Base-by-base conservation (phyloP, 2,113 vertebrate species). In the human (Homo sapiens) region DNA sequence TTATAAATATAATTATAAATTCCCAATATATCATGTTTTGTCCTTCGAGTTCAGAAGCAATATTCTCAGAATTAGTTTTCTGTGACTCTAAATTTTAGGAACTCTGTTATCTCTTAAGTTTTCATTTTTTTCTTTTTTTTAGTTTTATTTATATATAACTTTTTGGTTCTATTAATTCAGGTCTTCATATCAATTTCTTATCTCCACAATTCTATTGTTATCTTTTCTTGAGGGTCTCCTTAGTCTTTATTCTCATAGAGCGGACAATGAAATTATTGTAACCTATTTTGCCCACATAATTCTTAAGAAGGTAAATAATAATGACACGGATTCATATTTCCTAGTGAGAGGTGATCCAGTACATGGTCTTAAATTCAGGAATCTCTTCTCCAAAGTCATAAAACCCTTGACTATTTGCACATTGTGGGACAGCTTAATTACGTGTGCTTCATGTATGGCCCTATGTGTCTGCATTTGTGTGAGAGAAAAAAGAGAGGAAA, bases 381-480 rank as follows among this genome's bases (percentile, higher is more conserved):
- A 86, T 4, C 8, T 43, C 9, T 86, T 89, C 22, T 57, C 25
- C 40, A 81, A 68, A 84, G 25, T 82, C 50, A 79, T 72, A 82
- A 61, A 61, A 78, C 23, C 23, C 70, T 43, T 52, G n/a, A 61
- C 6, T 61, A 11, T 52, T 66, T 27, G n/a, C 45, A 82, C 4
- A 78, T 13, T 64, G 25, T 13, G 38, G n/a, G 6, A 22, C 2
- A 76, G 23, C 1, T 78, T 9, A 70, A 72, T 50, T 11, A 7
- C 18, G 17, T 50, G 61, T 86, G 12, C 7, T 91, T 93, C 45
- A 89, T n/a, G 59, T 93, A 87, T 45, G 72, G 98, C 30, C 89
- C 59, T 93, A n/a, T 95, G 85, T 93, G 50, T 64, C 78, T 55
- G 79, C 70, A 55, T 97, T 95, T 98, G 8, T 96, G 52, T 57